Evolutionary conservation across 2,888 invertebrate species (phyloP).

Genomic region (Busseola fusca): DNA sequence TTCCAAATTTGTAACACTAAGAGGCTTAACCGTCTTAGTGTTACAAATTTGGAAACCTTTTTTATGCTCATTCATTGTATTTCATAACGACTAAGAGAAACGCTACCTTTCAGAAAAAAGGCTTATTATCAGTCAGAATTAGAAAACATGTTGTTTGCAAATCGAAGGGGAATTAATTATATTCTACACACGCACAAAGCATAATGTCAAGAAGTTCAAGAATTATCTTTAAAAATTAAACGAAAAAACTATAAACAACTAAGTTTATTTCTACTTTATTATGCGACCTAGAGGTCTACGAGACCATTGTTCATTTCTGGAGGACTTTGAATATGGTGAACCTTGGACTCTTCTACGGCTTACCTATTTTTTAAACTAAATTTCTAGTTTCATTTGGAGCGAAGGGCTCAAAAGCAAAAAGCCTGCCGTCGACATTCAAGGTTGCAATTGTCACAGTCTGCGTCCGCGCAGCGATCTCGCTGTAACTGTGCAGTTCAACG

Average conservation of each 20-base stretch:
- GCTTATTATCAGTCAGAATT: not conserved
- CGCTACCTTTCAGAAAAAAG: not conserved
- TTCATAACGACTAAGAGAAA: not conserved
- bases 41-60: not conserved
- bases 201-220: not conserved
- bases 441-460: constrained; percentile 77
- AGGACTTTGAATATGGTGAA: not conserved
- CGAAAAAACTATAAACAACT: not conserved
- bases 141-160: not conserved
- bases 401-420: constrained; percentile 16
- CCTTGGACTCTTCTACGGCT: not conserved
- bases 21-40: not conserved
- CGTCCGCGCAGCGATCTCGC: constrained; percentile 74
- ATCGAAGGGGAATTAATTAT: not conserved
- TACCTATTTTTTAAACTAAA: not conserved
- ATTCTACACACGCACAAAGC: not conserved
- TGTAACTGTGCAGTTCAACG: constrained; percentile 79
- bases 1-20: too few species aligned
- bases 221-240: not conserved
- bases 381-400: not conserved
- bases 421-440: constrained; percentile 64
- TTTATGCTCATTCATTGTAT: constrained; percentile 1
- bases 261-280: not conserved
- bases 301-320: not conserved
- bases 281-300: too few species aligned